phyloP scores from a whole-genome alignment of 2,888 invertebrate genomes.

The Scelioninae gen. 1 region DNA sequence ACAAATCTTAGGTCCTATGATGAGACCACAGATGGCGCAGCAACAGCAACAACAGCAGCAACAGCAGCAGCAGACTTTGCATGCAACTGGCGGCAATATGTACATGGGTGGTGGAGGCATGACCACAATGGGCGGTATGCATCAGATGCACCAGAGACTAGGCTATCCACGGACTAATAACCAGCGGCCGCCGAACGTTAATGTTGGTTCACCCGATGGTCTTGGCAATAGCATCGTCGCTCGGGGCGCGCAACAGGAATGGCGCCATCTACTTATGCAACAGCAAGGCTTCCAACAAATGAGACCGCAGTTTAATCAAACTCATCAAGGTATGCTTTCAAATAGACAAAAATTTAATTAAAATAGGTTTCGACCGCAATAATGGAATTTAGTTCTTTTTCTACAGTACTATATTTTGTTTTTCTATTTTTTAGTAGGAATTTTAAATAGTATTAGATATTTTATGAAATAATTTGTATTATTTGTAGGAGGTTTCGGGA shows the following conservation, averaged over 20 bases:
- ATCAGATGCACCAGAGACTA: conserved; percentile 83
- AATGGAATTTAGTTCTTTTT: too few relatives aligned
- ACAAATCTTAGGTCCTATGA: conserved; percentile 87
- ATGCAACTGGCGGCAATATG: conserved; percentile 83
- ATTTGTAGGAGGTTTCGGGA: conserved; percentile 81
- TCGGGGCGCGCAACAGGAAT: conserved; percentile 85
- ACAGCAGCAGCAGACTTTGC: conserved; percentile 86
- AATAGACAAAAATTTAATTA: neutral
- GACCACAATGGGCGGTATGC: conserved; percentile 83
- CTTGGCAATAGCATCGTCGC: conserved; percentile 85
- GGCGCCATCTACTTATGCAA: conserved; percentile 89
- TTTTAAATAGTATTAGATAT: too few relatives aligned
- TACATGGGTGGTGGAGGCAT: conserved; percentile 84
- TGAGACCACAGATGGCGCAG: conserved; percentile 87
- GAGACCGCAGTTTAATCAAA: conserved; percentile 85
- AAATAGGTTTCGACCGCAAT: too few relatives aligned
- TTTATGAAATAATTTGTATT: conserved; percentile 10
- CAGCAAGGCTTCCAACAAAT: conserved; percentile 85
- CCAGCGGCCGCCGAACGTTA: conserved; percentile 87
- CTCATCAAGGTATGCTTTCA: conserved; percentile 82
- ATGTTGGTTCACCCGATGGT: conserved; percentile 86
- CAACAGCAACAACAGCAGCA: conserved; percentile 86
- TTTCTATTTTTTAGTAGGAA: too few relatives aligned
- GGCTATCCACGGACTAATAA: conserved; percentile 84
- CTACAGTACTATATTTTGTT: too few relatives aligned